Evolutionary conservation across 2,888 invertebrate species (phyloP).

Genomic region (Timema cristinae): DNA sequence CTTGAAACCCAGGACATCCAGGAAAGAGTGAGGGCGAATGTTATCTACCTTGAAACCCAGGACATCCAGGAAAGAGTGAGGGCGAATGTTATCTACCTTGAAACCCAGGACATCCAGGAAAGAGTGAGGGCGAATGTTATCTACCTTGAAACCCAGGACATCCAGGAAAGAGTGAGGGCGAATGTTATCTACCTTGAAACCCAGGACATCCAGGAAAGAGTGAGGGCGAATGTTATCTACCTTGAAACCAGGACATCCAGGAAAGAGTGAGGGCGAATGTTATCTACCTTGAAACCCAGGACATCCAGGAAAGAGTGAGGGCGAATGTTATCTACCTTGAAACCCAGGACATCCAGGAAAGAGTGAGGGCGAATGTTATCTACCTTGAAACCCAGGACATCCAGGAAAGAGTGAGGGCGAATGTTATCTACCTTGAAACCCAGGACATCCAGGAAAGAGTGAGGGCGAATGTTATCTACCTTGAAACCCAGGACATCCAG

Average conservation of each 20-base stretch:
- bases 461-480: not conserved
- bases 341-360: too few species aligned
- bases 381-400: too few species aligned
- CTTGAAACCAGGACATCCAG: conserved; percentile 8
- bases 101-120: too few species aligned
- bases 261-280: not conserved
- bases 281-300: conserved; percentile 16
- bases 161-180: not conserved
- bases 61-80: too few species aligned
- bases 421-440: conserved; percentile 12
- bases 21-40: not conserved
- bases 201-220: too few species aligned
- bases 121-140: not conserved
- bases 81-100: conserved; percentile 3
- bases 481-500: too few species aligned
- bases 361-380: not conserved
- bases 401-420: not conserved
- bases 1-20: too few species aligned
- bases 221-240: not conserved
- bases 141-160: too few species aligned
- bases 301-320: too few species aligned
- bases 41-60: conserved; percentile 15
- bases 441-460: too few species aligned
- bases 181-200: conserved; percentile 10
- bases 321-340: conserved; percentile 8